phyloP scores from a whole-genome alignment of 1,140 invertebrate species.

The Zaprionus taronus region DNA sequence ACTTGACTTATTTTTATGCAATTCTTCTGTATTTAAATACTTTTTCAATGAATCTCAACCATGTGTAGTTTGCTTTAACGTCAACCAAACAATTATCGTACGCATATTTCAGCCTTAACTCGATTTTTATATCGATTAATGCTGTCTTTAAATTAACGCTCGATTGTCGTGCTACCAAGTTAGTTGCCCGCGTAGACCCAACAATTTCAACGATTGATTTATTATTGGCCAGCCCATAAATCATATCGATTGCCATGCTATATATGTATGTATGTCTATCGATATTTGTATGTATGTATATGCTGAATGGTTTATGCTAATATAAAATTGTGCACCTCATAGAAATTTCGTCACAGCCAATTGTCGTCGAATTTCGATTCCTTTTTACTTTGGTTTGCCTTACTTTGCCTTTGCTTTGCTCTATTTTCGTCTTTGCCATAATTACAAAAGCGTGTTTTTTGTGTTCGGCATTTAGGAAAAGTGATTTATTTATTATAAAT shows the following conservation, averaged over 20 bases:
- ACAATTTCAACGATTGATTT: slow-evolving; percentile 35
- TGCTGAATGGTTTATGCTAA: not conserved
- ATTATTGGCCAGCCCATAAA: slow-evolving; percentile 36
- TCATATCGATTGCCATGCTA: slow-evolving; percentile 31
- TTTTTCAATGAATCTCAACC: not conserved
- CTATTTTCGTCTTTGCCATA: slow-evolving; percentile 18
- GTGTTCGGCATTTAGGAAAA: slow-evolving; percentile 52
- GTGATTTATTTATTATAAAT: slow-evolving; percentile 76
- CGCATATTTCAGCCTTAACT: slow-evolving; percentile 1
- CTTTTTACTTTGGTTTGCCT: slow-evolving; percentile 21
- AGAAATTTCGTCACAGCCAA: slow-evolving; percentile 37
- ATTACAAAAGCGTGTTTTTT: slow-evolving; percentile 51
- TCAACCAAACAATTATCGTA: not conserved
- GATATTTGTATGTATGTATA: not conserved
- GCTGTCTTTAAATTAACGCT: slow-evolving; percentile 15
- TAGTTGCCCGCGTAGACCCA: slow-evolving; percentile 2
- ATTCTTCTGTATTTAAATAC: no score
- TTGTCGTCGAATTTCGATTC: slow-evolving; percentile 23
- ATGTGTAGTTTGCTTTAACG: not conserved
- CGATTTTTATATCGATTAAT: slow-evolving; percentile 1
- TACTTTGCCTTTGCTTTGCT: slow-evolving; percentile 4
- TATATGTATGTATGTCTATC: slow-evolving; percentile 3
- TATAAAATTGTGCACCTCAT: slow-evolving; percentile 32
- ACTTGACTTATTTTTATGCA: not conserved
- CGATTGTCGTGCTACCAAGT: slow-evolving; percentile 19